Base-by-base conservation (phyloP, 2,113 vertebrate species). In the Zosterops pallidus region DNA sequence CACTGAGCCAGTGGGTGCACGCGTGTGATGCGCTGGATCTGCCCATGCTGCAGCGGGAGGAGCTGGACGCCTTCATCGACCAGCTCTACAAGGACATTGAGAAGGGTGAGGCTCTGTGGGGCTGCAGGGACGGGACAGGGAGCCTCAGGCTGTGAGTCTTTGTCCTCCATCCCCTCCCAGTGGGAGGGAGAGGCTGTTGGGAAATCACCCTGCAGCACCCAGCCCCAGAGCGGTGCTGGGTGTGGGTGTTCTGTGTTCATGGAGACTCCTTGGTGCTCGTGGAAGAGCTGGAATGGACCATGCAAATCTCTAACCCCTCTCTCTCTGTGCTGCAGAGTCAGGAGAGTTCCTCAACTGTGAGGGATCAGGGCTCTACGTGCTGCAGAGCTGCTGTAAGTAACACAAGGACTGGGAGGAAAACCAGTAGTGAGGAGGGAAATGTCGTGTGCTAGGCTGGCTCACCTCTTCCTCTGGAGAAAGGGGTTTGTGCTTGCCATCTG, bases 261-360 rank as follows among this genome's bases (percentile, higher is more conserved):
- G n/a, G 64, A n/a, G 1, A 0, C 60, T 14, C 46, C 39, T 41
- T n/a, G 0, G 1, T 55, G 41, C n/a, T 53, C 0, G 0, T 24
- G 84, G 42, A n/a, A 11, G 72, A 22, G 81, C n/a, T 50, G 24
- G 41, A 35, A 46, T 0, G 11, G 24, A 12, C 11, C 16, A 0
- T 17, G 49, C 25, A 31, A 16, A 57, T 44, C 46, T 82, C 53
- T 92, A 6, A 90, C 41, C 2, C 26, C 46, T 60, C 63, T 92
- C 33, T 94, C 33, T 94, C 56, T 96, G 21, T 92, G 86, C 94
- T 97, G 81, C 96, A 99, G 99, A 99, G 96, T 99, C 99, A 0
- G 99, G 99, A 56, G 99, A 99, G 93, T 99, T 99, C 96, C 98
- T 99, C 70, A 99, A 99, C 98, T 99, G 99, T n/a, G 99, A 99